Evolutionary conservation across 2,797 vertebrate genomes (phyloP).

Genomic region (Meda fulgida): DNA sequence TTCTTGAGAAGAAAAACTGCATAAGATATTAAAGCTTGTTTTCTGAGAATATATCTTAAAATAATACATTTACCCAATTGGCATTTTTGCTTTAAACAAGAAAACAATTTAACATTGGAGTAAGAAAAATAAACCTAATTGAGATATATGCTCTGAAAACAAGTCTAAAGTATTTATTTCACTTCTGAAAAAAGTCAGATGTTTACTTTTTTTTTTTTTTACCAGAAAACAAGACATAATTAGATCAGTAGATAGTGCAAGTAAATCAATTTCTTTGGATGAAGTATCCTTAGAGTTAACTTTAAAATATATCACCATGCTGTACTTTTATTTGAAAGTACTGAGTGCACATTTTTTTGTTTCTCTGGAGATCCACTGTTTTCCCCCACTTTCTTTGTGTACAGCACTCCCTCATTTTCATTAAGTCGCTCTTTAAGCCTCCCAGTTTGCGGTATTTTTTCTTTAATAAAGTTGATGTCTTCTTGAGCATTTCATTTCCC

Average conservation of each 20-base stretch:
- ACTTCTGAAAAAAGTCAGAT: neutral
- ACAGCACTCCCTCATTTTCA: neutral
- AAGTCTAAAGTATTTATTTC: neutral
- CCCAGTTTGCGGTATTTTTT: constrained; percentile 22
- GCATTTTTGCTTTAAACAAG: neutral
- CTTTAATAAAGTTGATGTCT: constrained; percentile 62
- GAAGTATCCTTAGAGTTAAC: neutral
- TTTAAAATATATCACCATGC: neutral
- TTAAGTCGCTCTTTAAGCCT: constrained; percentile 31
- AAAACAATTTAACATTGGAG: no score
- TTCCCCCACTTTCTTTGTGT: neutral
- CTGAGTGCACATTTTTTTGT: neutral
- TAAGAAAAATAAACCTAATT: neutral
- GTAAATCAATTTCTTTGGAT: neutral
- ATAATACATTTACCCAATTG: no score
- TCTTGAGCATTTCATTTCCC: constrained; percentile 54
- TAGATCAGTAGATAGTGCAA: neutral
- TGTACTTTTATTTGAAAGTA: neutral
- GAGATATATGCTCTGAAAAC: neutral
- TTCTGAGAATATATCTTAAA: no score
- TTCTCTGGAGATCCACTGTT: neutral
- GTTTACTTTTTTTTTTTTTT: neutral
- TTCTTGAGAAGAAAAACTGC: no score
- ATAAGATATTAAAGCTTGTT: no score
- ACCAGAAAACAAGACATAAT: neutral